A percentile compares a stretch with the other conserved stretches of the same genome.
Conservation (phyloP, 2,888 invertebrate genomes). For the Sceliomorpha sp. region DNA sequence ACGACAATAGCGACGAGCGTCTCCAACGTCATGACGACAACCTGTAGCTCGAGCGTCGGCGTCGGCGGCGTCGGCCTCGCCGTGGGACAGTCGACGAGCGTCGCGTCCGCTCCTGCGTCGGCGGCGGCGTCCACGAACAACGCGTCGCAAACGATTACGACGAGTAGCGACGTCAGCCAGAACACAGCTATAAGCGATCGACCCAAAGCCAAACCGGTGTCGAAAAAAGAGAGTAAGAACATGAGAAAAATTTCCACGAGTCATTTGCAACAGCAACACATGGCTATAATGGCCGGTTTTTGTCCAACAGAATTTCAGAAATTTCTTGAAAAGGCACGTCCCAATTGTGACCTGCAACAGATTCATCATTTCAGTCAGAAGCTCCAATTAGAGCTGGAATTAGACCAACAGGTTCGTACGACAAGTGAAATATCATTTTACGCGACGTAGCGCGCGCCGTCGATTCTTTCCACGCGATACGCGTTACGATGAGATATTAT, state of each 20-base stretch:
- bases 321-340: slow-evolving; percentile 58
- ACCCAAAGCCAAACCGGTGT: slow-evolving; percentile 90
- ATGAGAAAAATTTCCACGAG: slow-evolving; percentile 73
- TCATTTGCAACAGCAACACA: slow-evolving; percentile 68
- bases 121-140: slow-evolving; percentile 27
- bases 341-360: slow-evolving; percentile 72
- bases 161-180: slow-evolving; percentile 83
- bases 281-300: slow-evolving; percentile 75
- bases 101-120: slow-evolving; percentile 12
- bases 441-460: too few relatives aligned
- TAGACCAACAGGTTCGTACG: slow-evolving; percentile 73
- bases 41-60: slow-evolving; percentile 16
- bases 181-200: slow-evolving; percentile 91
- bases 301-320: slow-evolving; percentile 58
- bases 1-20: slow-evolving; percentile 77
- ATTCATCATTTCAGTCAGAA: slow-evolving; percentile 78
- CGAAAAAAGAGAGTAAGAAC: slow-evolving; percentile 90
- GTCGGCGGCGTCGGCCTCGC: too few relatives aligned
- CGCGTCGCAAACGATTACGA: slow-evolving; percentile 79
- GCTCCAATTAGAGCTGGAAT: slow-evolving; percentile 75
- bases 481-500: too few relatives aligned
- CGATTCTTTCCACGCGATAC: too few relatives aligned
- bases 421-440: too few relatives aligned
- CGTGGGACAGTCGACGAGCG: background rate
- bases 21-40: slow-evolving; percentile 71